These are phyloP conservation scores for Halcyon badia DNA, from an alignment of 2,797 vertebrate species.

Conservation along the genomic window DNA sequence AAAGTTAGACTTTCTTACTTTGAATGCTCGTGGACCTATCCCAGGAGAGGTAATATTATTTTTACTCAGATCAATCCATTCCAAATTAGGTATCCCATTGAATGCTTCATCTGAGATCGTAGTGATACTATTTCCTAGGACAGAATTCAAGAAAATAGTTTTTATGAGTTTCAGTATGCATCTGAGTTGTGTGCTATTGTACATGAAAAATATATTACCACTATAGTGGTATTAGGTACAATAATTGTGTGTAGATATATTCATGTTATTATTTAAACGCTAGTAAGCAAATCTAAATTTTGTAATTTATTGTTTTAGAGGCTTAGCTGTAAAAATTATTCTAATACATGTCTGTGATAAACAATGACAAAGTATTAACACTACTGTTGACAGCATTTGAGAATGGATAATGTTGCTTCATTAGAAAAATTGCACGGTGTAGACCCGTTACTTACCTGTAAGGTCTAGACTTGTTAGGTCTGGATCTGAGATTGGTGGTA, in stretches of 20 bases:
- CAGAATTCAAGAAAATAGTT: neutral
- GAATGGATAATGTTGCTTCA: neutral
- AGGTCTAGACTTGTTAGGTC: constrained; percentile 91
- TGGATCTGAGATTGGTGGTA: constrained; percentile 89
- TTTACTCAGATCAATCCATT: constrained; percentile 95
- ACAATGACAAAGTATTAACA: neutral
- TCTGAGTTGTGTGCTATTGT: neutral
- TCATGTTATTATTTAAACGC: neutral
- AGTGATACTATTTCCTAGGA: constrained; percentile 90
- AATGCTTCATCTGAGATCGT: constrained; percentile 91
- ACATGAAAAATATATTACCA: neutral
- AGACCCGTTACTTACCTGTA: constrained; percentile 83
- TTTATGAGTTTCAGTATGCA: neutral
- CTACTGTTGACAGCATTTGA: neutral
- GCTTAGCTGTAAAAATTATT: neutral
- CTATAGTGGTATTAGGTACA: neutral
- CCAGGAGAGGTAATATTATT: constrained; percentile 88
- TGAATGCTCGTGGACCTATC: constrained; percentile 85
- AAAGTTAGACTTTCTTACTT: constrained; percentile 78
- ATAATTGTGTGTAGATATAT: neutral
- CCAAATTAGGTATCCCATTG: constrained; percentile 93
- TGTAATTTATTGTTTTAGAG: neutral
- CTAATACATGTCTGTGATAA: neutral
- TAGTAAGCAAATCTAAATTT: neutral
- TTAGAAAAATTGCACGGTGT: neutral